A percentile compares a stretch with the other conserved stretches of the same genome.
Evolutionary conservation across 2,888 invertebrate genomes (phyloP).

Genomic region (Phyllotreta striolata): DNA sequence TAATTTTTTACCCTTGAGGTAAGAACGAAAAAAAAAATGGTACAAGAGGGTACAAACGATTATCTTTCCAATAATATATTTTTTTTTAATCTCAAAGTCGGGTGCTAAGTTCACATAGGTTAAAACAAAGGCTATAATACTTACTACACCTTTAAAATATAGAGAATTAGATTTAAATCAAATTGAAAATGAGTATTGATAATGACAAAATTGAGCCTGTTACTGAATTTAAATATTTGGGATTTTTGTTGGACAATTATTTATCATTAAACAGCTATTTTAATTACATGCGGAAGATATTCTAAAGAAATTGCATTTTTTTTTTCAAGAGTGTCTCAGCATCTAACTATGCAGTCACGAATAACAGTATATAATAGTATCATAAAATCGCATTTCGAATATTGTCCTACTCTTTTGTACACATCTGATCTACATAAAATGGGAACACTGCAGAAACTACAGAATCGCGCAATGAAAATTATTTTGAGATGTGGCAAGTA

Average conservation of each 20-base stretch:
- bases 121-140: too few relatives aligned
- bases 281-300: conserved; percentile 16
- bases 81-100: too few relatives aligned
- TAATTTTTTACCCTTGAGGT: too few relatives aligned
- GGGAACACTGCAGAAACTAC: conserved; percentile 6
- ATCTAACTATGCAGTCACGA: conserved; percentile 15
- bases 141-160: conserved; percentile 19
- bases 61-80: too few relatives aligned
- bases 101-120: too few relatives aligned
- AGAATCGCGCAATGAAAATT: conserved; percentile 4
- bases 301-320: conserved; percentile 17
- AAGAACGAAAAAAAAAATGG: too few relatives aligned
- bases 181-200: conserved; percentile 9
- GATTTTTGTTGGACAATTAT: conserved; percentile 11
- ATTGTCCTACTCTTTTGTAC: conserved; percentile 21
- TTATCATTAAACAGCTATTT: conserved; percentile 9
- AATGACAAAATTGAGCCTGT: conserved; percentile 13
- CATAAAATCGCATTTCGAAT: conserved; percentile 25
- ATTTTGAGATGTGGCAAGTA: conserved; percentile 4
- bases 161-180: conserved; percentile 11
- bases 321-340: conserved; percentile 3
- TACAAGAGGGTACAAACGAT: too few relatives aligned
- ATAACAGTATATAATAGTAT: conserved; percentile 23
- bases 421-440: conserved; percentile 11
- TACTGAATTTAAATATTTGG: conserved; percentile 20